Conservation (phyloP, 2,113 vertebrate species). For the Hypocryptadius cinnamomeus region DNA sequence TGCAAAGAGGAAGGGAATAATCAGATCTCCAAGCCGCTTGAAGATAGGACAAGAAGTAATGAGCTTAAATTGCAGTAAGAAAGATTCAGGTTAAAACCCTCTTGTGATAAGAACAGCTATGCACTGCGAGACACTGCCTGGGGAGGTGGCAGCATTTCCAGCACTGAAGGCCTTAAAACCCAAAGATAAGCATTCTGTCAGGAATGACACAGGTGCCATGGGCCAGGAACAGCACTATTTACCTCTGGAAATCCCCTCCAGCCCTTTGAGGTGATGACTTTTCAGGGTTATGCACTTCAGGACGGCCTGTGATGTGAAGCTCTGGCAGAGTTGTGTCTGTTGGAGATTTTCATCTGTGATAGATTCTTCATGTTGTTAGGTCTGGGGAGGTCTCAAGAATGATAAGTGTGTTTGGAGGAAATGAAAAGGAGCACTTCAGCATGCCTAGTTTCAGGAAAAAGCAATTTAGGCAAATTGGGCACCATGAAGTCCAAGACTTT, state of each 20-base stretch:
- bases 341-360: not conserved
- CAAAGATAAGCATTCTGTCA: not conserved
- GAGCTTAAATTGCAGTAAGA: conserved; percentile 17
- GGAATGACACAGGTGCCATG: not conserved
- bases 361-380: not conserved
- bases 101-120: not conserved
- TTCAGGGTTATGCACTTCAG: not conserved
- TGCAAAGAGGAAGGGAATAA: conserved; percentile 28
- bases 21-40: not conserved
- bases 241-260: not conserved
- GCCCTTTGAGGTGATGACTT: not conserved
- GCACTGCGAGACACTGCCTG: not conserved
- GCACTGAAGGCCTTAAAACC: not conserved
- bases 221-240: not conserved
- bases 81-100: not conserved
- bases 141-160: not conserved
- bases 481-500: not conserved
- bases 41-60: conserved; percentile 20
- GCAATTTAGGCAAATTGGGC: not conserved
- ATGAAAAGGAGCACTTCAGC: not conserved
- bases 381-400: not conserved
- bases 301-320: not conserved
- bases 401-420: not conserved
- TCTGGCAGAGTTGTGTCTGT: not conserved
- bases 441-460: not conserved